A percentile compares a stretch with the other conserved stretches of the same genome.
Evolutionary conservation across 2,797 vertebrate genomes (phyloP).

Genomic region (Notoglanidium macrostoma): DNA sequence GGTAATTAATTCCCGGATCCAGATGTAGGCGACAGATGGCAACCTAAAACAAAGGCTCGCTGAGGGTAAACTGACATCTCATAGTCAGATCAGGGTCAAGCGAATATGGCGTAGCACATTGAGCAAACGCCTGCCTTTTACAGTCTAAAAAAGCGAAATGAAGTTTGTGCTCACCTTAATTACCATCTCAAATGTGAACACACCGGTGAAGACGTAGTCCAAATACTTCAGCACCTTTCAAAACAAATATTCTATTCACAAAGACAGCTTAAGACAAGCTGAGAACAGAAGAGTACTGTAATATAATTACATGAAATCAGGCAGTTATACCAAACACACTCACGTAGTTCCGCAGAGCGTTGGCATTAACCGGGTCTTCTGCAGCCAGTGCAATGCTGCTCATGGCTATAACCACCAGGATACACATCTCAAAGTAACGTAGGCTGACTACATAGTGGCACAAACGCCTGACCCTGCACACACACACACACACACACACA

Average conservation of each 20-base stretch:
- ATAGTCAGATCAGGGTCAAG: constrained; percentile 7
- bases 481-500: not conserved
- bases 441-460: constrained; percentile 94
- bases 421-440: constrained; percentile 96
- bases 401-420: constrained; percentile 92
- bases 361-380: constrained; percentile 89
- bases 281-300: not conserved
- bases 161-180: constrained; percentile 85
- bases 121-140: not conserved
- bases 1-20: constrained; percentile 29
- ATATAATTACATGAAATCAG: not conserved
- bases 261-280: not conserved
- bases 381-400: constrained; percentile 96
- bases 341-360: constrained; percentile 89
- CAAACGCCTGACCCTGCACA: constrained; percentile 84
- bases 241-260: constrained; percentile 20
- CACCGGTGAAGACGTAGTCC: constrained; percentile 96
- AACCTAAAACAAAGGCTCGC: not conserved
- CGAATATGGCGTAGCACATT: no score
- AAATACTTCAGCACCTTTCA: constrained; percentile 91
- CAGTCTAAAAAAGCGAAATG: not conserved
- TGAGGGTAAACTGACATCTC: constrained; percentile 24
- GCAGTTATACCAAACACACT: constrained; percentile 60
- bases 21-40: not conserved
- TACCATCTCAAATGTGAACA: constrained; percentile 99